These are phyloP conservation scores for Indicator maculatus DNA, from an alignment of 2,113 vertebrate species.

Conservation along the genomic window DNA sequence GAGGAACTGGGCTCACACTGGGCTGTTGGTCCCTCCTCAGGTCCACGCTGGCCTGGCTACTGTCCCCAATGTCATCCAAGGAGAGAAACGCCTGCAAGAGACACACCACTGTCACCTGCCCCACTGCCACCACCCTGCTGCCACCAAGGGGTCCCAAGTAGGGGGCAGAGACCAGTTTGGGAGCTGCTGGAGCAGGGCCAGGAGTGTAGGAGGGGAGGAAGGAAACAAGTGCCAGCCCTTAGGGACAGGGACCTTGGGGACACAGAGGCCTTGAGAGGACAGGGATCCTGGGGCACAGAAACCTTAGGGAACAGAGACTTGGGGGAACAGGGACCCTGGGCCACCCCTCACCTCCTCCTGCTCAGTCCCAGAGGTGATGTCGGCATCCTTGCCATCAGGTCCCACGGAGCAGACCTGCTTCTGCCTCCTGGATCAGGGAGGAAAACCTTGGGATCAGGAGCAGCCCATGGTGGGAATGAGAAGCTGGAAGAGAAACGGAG, in stretches of 20 bases:
- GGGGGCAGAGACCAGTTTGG: neutral
- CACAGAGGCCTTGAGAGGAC: too few species aligned
- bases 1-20: slow-evolving; percentile 43
- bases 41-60: slow-evolving; percentile 44
- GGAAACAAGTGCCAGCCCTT: too few species aligned
- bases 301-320: too few species aligned
- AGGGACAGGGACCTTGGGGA: too few species aligned
- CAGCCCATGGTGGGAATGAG: neutral
- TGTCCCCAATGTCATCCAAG: slow-evolving; percentile 70
- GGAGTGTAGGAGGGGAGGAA: too few species aligned
- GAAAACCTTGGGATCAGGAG: neutral
- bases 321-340: too few species aligned
- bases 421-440: neutral
- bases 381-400: neutral
- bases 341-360: neutral
- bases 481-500: neutral
- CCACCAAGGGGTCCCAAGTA: neutral
- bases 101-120: neutral
- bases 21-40: slow-evolving; percentile 54
- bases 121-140: neutral
- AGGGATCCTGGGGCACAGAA: too few species aligned
- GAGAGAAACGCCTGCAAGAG: slow-evolving; percentile 74
- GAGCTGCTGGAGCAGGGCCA: neutral
- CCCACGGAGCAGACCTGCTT: neutral
- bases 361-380: neutral